Conservation (phyloP, 2,888 invertebrate genomes). For the Timema podura region DNA sequence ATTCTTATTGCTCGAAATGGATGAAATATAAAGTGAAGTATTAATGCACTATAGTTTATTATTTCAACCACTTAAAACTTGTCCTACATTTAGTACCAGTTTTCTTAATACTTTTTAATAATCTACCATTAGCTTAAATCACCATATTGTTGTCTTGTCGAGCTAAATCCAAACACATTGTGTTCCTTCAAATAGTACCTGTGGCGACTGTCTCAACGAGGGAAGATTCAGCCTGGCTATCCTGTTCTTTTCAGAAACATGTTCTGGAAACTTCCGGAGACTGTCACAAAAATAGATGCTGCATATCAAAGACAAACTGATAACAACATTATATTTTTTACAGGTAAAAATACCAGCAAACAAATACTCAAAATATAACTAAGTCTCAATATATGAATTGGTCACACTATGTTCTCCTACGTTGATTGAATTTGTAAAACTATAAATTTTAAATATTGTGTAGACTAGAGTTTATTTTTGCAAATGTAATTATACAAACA, state of each 20-base stretch:
- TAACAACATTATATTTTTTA: constrained; percentile 63
- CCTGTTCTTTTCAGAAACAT: constrained; percentile 55
- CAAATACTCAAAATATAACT: background rate
- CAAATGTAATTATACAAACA: too few relatives aligned
- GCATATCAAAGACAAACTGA: constrained; percentile 64
- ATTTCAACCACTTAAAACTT: too few relatives aligned
- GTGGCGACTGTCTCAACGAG: constrained; percentile 57
- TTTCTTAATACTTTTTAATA: too few relatives aligned
- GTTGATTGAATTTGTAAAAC: background rate
- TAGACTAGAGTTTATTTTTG: background rate
- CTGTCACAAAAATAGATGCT: constrained; percentile 58
- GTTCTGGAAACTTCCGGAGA: constrained; percentile 57
- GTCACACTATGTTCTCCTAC: background rate
- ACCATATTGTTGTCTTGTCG: too few relatives aligned
- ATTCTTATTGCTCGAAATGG: too few relatives aligned
- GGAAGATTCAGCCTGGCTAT: constrained; percentile 48
- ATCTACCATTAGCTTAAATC: too few relatives aligned
- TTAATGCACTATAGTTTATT: too few relatives aligned
- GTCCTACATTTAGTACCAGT: too few relatives aligned
- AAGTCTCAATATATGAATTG: background rate
- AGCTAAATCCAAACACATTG: too few relatives aligned
- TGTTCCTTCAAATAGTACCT: constrained; percentile 49
- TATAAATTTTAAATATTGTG: background rate
- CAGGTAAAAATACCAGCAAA: constrained; percentile 46
- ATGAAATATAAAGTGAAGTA: too few relatives aligned